Percentiles rank a stretch among this genome's conserved stretches.
Conservation (phyloP, 2,797 vertebrate species). For the Propithecus perrieri region DNA sequence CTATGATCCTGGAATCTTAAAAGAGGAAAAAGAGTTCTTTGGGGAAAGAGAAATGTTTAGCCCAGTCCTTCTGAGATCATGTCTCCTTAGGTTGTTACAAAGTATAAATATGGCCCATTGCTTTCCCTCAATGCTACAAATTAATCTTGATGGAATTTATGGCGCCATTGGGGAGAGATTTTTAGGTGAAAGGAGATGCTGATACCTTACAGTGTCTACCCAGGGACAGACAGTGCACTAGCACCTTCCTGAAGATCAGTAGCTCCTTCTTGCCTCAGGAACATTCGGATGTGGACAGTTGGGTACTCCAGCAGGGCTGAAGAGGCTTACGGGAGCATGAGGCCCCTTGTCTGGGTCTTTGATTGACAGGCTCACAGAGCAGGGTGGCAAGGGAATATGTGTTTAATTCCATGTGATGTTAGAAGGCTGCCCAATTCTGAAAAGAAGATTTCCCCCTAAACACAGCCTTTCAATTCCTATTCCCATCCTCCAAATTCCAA, state of each 20-base stretch:
- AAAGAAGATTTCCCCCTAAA: constrained; percentile 17
- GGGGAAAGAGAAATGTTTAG: not conserved
- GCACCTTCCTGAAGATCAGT: not conserved
- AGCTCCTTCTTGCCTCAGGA: not conserved
- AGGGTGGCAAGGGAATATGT: not conserved
- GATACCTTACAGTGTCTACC: not conserved
- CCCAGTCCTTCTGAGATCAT: not conserved
- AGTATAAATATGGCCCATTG: not conserved
- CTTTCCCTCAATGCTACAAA: not conserved
- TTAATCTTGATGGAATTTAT: not conserved
- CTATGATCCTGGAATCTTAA: not conserved
- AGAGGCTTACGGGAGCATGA: not conserved
- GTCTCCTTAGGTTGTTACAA: not conserved
- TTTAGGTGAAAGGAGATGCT: not conserved
- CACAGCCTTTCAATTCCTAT: not conserved
- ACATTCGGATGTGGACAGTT: not conserved
- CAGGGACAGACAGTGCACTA: not conserved
- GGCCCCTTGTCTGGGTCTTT: constrained; percentile 16
- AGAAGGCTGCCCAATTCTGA: not conserved
- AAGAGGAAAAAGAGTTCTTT: not conserved
- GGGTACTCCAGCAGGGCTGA: not conserved
- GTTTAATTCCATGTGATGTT: constrained; percentile 24
- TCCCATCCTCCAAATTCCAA: not conserved
- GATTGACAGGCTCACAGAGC: not conserved
- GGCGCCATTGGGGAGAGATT: not conserved